Percentiles rank a stretch among this genome's conserved stretches.
These are phyloP conservation scores for Chaetorhynchus papuensis DNA, from an alignment of 2,113 vertebrate genomes.

Conservation along the genomic window DNA sequence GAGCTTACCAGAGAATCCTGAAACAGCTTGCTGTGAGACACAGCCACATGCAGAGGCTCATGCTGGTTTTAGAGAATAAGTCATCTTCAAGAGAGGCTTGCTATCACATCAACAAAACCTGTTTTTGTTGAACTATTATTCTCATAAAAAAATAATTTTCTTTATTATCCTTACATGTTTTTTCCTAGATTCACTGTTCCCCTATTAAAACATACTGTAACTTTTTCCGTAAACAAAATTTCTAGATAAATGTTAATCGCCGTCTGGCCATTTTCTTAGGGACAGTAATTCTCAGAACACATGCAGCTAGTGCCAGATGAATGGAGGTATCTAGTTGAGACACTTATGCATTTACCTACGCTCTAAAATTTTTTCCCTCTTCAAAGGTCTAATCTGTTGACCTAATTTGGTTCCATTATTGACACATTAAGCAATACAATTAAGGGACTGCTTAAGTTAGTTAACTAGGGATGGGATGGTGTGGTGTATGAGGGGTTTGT, in stretches of 20 bases:
- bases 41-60: slow-evolving; percentile 40
- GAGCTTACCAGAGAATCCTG: slow-evolving; percentile 40
- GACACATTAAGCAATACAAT: not conserved
- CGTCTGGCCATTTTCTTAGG: not conserved
- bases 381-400: not conserved
- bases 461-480: not conserved
- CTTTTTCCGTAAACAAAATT: not conserved
- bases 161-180: not conserved
- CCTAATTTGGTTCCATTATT: not conserved
- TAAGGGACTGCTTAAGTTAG: not conserved
- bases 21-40: slow-evolving; percentile 59
- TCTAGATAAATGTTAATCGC: not conserved
- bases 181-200: not conserved
- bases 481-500: not conserved
- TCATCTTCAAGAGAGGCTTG: slow-evolving; percentile 27
- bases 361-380: not conserved
- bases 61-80: slow-evolving; percentile 55
- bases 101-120: slow-evolving; percentile 35
- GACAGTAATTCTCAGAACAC: not conserved
- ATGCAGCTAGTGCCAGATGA: not conserved
- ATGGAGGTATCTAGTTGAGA: not conserved
- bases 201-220: not conserved
- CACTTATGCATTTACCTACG: not conserved
- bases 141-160: slow-evolving; percentile 29
- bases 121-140: slow-evolving; percentile 33